Evolutionary conservation across 2,113 vertebrate species (phyloP), one percentile per base, ranked within the genome.

Genomic region (Hypomesus transpacificus): DNA sequence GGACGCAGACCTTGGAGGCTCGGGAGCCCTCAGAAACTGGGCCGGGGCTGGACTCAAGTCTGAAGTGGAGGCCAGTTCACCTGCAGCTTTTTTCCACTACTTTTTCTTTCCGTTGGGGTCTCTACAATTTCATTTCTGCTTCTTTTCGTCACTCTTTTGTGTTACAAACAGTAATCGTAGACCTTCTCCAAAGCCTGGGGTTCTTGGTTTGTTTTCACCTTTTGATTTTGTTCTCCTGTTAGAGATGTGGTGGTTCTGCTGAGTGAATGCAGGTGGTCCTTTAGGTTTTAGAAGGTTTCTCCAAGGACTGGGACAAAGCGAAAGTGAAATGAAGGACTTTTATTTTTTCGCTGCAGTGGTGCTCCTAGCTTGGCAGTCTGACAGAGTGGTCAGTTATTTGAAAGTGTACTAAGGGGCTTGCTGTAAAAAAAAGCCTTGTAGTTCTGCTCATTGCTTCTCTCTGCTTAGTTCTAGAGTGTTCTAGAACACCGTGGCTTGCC

Each of bases 291-390:
- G 17, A 76, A 28, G 26, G 26, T 28, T 60, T 59, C 54, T 71
- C 56, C 26, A 66, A 71, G 21, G 67, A 46, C 28, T 60, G 68
- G 28, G 65, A 80, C 64, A 56, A 77, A 81, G 74, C 39, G 70
- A 46, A 81, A 66, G 76, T 77, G 78, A 78, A 58, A 39, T 59
- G 79, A 87, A 88, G 80, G 79, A 86, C 80, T 31, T 64, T 79
- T 31, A 71, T 63, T 61, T 18, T 64, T 78, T 82, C 75, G 72
- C 82, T 83, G 77, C 82, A 74, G 84, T 73, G 80, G 82, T 87
- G 82, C 75, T 76, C 16, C 21, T 81, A 82, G 71, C 63, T 73
- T 75, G 74, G 75, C 39, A 39, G 70, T 77, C 76, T 70, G 63
- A 78, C 76, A 71, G 65, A 78, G 59, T 13, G 68, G 21, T 3